These are phyloP conservation scores for Proterorhinus semilunaris DNA, from an alignment of 2,113 vertebrate genomes.

Conservation along the genomic window DNA sequence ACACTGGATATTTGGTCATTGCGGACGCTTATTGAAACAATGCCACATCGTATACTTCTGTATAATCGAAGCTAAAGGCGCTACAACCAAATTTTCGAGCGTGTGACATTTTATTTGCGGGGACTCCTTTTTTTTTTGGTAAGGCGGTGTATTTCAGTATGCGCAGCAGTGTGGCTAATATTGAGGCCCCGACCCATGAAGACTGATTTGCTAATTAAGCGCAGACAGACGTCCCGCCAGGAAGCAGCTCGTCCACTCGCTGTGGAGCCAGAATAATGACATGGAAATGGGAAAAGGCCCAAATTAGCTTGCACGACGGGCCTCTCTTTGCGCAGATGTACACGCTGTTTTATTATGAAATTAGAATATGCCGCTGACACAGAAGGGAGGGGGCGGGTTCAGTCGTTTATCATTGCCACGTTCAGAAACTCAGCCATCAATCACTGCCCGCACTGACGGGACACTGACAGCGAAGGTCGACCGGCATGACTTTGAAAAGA, in stretches of 20 bases:
- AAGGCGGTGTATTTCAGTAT: constrained; percentile 19
- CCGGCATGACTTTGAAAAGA: background rate
- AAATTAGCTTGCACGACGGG: constrained; percentile 36
- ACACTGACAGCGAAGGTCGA: background rate
- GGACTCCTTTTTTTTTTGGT: too few species aligned
- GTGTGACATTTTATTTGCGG: too few species aligned
- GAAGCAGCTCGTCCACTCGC: constrained; percentile 59
- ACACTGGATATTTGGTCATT: too few species aligned
- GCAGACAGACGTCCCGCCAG: constrained; percentile 44
- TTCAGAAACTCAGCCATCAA: constrained; percentile 28
- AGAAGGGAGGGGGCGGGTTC: background rate
- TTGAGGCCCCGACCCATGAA: constrained; percentile 45
- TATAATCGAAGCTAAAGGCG: too few species aligned
- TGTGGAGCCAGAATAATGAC: constrained; percentile 57
- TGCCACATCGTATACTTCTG: too few species aligned
- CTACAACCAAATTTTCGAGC: too few species aligned
- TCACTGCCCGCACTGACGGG: constrained; percentile 2
- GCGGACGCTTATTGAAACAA: too few species aligned
- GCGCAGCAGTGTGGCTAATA: background rate
- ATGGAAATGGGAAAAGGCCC: constrained; percentile 52
- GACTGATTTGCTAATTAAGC: constrained; percentile 66
- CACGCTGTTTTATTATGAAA: background rate
- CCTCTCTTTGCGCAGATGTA: constrained; percentile 4
- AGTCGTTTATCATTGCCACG: constrained; percentile 25
- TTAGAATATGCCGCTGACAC: constrained; percentile 17